A percentile compares a stretch with the other conserved stretches of the same genome.
Conservation (phyloP, 1,140 invertebrate species). For the Euglossa dilemma region DNA sequence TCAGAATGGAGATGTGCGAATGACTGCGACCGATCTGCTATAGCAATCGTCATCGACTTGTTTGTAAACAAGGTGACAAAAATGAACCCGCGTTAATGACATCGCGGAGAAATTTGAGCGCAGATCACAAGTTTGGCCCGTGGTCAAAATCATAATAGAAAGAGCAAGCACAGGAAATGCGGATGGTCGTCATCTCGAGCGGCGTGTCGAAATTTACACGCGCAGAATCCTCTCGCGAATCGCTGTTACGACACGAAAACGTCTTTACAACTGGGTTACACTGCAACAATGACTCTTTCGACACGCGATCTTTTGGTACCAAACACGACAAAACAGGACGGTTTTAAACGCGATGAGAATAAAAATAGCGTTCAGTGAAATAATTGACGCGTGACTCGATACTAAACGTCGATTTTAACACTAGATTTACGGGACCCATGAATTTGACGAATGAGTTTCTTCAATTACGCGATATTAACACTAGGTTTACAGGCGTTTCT, state of each 20-base stretch:
- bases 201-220: conserved; percentile 33
- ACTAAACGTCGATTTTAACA: too few relatives aligned
- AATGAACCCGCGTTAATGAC: conserved; percentile 48
- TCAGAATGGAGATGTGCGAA: too few relatives aligned
- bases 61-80: conserved; percentile 37
- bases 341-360: neutral
- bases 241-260: neutral
- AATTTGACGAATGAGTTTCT: too few relatives aligned
- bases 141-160: conserved; percentile 57
- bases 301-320: neutral
- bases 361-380: neutral
- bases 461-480: too few relatives aligned
- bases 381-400: too few relatives aligned
- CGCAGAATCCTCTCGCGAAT: neutral
- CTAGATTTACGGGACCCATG: too few relatives aligned
- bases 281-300: neutral
- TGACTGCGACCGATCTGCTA: neutral
- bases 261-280: neutral
- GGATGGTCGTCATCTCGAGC: conserved; percentile 44
- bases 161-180: conserved; percentile 41
- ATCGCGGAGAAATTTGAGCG: conserved; percentile 52
- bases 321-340: neutral
- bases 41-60: neutral
- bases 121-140: conserved; percentile 52
- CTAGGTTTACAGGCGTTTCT: too few relatives aligned